phyloP scores from a whole-genome alignment of 2,113 vertebrate genomes.

The Meleagris gallopavo region DNA sequence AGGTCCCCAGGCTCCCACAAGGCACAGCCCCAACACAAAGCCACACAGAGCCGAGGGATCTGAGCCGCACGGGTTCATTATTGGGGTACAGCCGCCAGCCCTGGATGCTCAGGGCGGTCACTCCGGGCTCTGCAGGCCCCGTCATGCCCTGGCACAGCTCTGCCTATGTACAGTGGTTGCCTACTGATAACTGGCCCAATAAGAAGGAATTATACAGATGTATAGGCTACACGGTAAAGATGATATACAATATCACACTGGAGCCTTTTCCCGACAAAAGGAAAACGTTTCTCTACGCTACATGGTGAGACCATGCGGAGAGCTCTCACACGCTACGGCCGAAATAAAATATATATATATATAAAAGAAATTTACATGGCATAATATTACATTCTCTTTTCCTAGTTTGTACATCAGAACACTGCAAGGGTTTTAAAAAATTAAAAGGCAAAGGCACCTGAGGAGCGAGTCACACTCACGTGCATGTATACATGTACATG shows the following conservation, averaged over 20 bases:
- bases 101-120: neutral
- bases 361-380: slow-evolving; percentile 10
- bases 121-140: neutral
- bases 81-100: neutral
- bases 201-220: neutral
- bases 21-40: neutral
- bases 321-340: neutral
- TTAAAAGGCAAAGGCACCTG: slow-evolving; percentile 68
- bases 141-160: neutral
- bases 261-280: neutral
- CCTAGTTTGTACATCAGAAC: slow-evolving; percentile 47
- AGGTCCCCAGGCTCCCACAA: no score
- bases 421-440: slow-evolving; percentile 33
- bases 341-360: neutral
- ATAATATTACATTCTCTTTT: slow-evolving; percentile 26
- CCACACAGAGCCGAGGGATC: neutral
- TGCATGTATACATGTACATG: neutral
- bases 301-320: neutral
- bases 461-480: slow-evolving; percentile 11
- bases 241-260: neutral
- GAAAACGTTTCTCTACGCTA: neutral
- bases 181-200: neutral
- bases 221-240: neutral
- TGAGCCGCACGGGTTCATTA: neutral
- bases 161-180: neutral